Evolutionary conservation across 1,140 invertebrate species (phyloP).

Genomic region (Zelostemma sp.): DNA sequence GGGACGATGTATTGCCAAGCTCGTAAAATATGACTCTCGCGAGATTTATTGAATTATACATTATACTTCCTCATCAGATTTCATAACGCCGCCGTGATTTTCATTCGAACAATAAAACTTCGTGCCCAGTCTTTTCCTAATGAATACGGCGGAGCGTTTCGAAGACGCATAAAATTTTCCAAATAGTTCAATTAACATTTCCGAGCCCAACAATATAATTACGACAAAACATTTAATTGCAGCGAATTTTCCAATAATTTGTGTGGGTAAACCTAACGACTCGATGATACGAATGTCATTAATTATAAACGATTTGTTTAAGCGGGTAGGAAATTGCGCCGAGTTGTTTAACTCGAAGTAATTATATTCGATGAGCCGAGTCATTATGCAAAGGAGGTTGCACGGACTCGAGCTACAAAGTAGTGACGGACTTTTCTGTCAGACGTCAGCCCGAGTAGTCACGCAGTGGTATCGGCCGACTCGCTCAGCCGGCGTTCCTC

Average conservation of each 20-base stretch:
- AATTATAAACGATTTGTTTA: neutral
- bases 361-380: constrained; percentile 6
- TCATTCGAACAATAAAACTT: too few relatives aligned
- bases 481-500: constrained; percentile 19
- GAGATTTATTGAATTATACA: constrained; percentile 36
- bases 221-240: too few relatives aligned
- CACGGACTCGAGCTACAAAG: constrained; percentile 17
- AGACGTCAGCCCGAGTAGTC: constrained; percentile 15
- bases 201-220: too few relatives aligned
- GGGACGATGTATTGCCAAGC: constrained; percentile 31
- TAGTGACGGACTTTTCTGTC: constrained; percentile 30
- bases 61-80: constrained; percentile 34
- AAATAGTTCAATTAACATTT: too few relatives aligned
- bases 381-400: constrained; percentile 4
- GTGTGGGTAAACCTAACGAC: too few relatives aligned
- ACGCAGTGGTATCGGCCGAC: constrained; percentile 13
- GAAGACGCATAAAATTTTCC: too few relatives aligned
- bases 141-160: too few relatives aligned
- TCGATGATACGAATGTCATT: too few relatives aligned
- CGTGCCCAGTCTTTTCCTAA: too few relatives aligned
- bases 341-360: constrained; percentile 3
- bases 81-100: neutral
- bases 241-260: too few relatives aligned
- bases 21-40: constrained; percentile 38
- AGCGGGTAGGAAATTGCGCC: neutral